Evolutionary conservation across 2,797 vertebrate genomes (phyloP), one percentile per base, ranked within the genome.

Genomic region (Scolopax rusticola): DNA sequence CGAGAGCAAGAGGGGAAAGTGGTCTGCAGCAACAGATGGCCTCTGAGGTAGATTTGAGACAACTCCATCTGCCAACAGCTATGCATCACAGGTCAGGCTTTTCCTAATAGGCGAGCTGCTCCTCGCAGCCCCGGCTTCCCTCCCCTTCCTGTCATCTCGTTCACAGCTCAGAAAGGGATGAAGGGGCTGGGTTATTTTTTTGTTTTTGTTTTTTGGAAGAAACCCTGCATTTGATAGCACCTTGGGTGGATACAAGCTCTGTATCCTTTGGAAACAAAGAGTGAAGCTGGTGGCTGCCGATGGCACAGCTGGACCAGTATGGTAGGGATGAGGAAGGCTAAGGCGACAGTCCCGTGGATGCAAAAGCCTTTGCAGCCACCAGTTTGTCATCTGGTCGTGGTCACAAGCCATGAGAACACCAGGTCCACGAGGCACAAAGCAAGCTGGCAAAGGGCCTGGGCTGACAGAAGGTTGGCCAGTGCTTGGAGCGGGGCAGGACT

Each of bases 41-140:
- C 91, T 96, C 97, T 97, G 98, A 98, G 98, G 98, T 98, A 98
- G 98, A 92, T 96, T 67, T 79, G 91, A 95, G 64, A 94, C 56
- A 75, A 95, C 80, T 95, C 84, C 92, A 94, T 88, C 96, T 95
- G 95, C 89, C 94, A 95, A 65, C 78, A 71, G 92, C 86, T 82
- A 73, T 0, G 2, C 0, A 1, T 86, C 85, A 95, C 84, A 84
- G 89, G 82, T 86, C 89, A 77, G 92, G 93, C 86, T 88, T 70
- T 73, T 90, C 86, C 91, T 79, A 92, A 79, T 12, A 56, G 14
- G 15, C 76, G 38, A 80, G 81, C 84, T 87, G 87, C 80, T 93
- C 78, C 85, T 63, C 43, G 90, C 87, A 97, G 90, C 85, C 67
- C 53, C 0, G 0, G 60, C 83, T 82, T 94, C 80, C 70, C 79